A percentile compares a stretch with the other conserved stretches of the same genome.
Conservation (phyloP, 2,797 vertebrate species). For the Lepilemur septentrionalis region DNA sequence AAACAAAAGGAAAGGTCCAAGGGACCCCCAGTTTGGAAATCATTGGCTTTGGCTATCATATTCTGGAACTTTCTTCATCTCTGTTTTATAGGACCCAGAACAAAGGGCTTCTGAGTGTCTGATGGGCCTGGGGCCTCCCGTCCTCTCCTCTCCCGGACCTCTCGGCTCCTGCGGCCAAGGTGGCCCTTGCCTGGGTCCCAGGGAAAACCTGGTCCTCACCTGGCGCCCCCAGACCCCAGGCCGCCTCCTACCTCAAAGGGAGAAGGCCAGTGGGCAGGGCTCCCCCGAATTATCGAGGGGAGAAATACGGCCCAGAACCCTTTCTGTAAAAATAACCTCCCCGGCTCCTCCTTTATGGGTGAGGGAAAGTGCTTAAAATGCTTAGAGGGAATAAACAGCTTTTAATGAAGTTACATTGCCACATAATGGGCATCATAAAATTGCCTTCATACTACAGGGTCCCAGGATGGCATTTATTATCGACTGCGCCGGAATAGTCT, state of each 20-base stretch:
- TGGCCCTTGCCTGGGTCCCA: neutral
- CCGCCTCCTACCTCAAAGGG: neutral
- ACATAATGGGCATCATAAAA: constrained; percentile 91
- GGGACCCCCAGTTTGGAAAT: neutral
- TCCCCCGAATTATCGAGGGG: constrained; percentile 12
- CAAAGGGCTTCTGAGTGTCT: neutral
- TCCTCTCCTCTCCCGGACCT: neutral
- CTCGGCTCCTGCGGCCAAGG: neutral
- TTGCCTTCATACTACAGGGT: constrained; percentile 87
- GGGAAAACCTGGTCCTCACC: neutral
- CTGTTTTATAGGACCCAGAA: neutral
- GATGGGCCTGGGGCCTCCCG: neutral
- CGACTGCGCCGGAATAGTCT: constrained; percentile 85
- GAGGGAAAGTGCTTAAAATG: constrained; percentile 87
- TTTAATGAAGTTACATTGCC: constrained; percentile 91
- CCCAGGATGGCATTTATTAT: constrained; percentile 90
- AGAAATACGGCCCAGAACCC: constrained; percentile 71
- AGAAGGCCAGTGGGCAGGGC: neutral
- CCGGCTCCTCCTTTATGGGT: constrained; percentile 83
- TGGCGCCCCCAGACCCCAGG: neutral
- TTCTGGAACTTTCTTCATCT: constrained; percentile 7
- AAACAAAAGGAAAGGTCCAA: neutral
- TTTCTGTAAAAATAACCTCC: constrained; percentile 80
- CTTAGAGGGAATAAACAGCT: constrained; percentile 91
- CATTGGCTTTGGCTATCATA: neutral